Evolutionary conservation across 2,113 vertebrate genomes (phyloP).

Genomic region (Pangasianodon hypophthalmus): DNA sequence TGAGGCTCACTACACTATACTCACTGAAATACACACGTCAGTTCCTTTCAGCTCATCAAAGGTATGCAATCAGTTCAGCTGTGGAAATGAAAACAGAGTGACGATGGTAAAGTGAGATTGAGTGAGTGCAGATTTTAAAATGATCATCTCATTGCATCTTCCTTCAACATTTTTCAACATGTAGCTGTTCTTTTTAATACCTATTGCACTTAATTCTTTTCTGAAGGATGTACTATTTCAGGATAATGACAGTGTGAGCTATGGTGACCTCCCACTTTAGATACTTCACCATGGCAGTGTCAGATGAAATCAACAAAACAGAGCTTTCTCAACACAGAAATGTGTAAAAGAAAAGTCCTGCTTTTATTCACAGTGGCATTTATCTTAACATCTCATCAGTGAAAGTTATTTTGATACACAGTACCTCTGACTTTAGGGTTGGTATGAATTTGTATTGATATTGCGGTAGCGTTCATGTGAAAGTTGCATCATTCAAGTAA

Average conservation of each 20-base stretch:
- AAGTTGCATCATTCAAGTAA: background rate
- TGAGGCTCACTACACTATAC: conserved; percentile 54
- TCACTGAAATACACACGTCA: conserved; percentile 19
- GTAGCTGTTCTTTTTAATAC: background rate
- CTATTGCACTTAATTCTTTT: background rate
- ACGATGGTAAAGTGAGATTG: background rate
- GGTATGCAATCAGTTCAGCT: background rate
- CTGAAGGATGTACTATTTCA: background rate
- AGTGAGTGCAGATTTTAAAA: background rate
- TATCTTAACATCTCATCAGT: conserved; percentile 49
- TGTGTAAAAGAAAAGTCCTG: conserved; percentile 25
- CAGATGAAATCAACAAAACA: conserved; percentile 49
- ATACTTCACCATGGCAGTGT: conserved; percentile 37
- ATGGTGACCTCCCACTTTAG: conserved; percentile 34
- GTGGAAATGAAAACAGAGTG: background rate
- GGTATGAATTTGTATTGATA: conserved; percentile 43
- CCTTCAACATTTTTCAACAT: background rate
- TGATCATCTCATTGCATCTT: background rate
- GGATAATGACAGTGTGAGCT: conserved; percentile 1
- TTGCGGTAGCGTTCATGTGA: background rate
- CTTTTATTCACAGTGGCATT: conserved; percentile 41
- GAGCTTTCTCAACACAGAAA: conserved; percentile 16
- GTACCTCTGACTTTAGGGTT: conserved; percentile 43
- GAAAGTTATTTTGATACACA: conserved; percentile 52
- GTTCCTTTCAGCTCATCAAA: conserved; percentile 28